Base-by-base conservation (phyloP, 2,888 invertebrate genomes). In the Augiades crinisus region DNA sequence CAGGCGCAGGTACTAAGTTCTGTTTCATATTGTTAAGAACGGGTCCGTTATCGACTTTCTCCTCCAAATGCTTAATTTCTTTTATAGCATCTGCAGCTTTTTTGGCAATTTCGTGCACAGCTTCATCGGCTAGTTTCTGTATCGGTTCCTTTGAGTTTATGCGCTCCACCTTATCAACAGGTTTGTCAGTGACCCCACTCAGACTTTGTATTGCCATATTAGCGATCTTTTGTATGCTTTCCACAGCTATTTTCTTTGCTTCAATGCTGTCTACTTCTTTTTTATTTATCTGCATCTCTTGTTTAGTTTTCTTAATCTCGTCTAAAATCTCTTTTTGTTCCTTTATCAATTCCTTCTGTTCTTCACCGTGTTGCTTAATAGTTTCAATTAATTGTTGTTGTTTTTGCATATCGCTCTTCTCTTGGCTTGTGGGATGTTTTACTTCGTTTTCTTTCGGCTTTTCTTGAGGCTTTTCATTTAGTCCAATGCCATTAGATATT, bases 321-420 rank as follows among this genome's bases (percentile, higher is more conserved):
- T 92, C 81, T 37, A 93, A 70, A 53, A 94, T 86, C 67, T 92
- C 89, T 61, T 93, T 92, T 63, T 94, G 93, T 67, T 94, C 92
- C 61, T 93, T 91, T 22, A 94, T 86, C 55, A 95, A 76, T 70
- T 93, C 91, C 63, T 92, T 91, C 65, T 94, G 93, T 67, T 93
- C 93, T 69, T 92, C 89, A 52, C 93, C 92, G 59, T 94, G 93
- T 67, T 93, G 91, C 73, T 94, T 92, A 13, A 95, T 85, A 12
- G 92, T 92, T 70, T 92, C 91, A 22, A 93, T 83, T 6, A 94
- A 70, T 27, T 91, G 82, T 58, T 86, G 78, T 65, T 89, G 83
- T 62, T 90, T 88, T 0, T 81, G 67, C 34, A 78, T 76, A 24
- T 82, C 79, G 46, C 65, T 65, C 63, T 75, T 74, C 14, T 73